Evolutionary conservation across 1,140 invertebrate species (phyloP).

Genomic region (Colletes latitarsis): DNA sequence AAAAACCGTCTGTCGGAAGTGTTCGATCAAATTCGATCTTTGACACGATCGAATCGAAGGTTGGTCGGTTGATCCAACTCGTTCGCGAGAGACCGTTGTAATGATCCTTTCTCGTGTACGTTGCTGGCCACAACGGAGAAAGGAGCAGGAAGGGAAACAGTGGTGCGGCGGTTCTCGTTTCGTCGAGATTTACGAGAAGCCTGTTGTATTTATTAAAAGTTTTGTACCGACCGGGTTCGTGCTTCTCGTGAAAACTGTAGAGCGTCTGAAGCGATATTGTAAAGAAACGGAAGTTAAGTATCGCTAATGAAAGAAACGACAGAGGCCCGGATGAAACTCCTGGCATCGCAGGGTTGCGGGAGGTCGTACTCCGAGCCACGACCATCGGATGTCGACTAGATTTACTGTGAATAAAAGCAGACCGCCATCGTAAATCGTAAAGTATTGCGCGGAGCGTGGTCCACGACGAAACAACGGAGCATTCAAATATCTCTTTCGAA

Average conservation of each 20-base stretch:
- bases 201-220: constrained; percentile 55
- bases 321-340: background rate
- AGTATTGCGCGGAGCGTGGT: background rate
- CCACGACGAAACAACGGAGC: too few relatives aligned
- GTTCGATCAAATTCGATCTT: background rate
- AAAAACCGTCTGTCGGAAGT: background rate
- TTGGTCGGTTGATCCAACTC: constrained; percentile 38
- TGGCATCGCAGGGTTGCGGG: background rate
- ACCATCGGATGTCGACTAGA: background rate
- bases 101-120: constrained; percentile 63
- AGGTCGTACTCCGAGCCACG: too few relatives aligned
- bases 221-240: constrained; percentile 8
- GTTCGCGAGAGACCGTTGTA: constrained; percentile 51
- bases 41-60: background rate
- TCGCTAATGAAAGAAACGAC: constrained; percentile 44
- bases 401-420: background rate
- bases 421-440: background rate
- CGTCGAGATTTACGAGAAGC: constrained; percentile 65
- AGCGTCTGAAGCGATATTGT: constrained; percentile 37
- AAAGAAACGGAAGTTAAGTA: constrained; percentile 46
- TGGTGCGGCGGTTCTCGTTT: constrained; percentile 61
- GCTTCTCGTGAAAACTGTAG: constrained; percentile 35
- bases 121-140: constrained; percentile 46
- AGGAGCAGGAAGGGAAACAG: constrained; percentile 57
- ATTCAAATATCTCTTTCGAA: too few relatives aligned